Evolutionary conservation across 1,140 invertebrate genomes (phyloP).

Genomic region (Drosophila busckii): DNA sequence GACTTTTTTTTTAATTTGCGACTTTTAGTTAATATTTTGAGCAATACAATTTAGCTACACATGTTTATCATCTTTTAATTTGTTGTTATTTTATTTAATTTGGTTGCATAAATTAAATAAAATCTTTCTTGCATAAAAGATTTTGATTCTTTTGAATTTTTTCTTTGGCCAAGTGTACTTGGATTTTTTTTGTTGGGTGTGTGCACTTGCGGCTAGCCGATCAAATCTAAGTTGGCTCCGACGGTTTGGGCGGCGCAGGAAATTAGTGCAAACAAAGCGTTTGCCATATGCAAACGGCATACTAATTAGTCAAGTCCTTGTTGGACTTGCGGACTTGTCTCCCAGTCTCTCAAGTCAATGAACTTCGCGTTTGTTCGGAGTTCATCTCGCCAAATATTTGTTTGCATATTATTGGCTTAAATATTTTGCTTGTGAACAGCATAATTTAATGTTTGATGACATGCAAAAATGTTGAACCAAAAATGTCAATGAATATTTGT

Average conservation of each 20-base stretch:
- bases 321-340: not conserved
- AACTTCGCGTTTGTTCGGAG: constrained; percentile 34
- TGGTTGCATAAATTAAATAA: too few relatives aligned
- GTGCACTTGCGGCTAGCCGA: not conserved
- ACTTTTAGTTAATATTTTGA: too few relatives aligned
- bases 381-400: constrained; percentile 34
- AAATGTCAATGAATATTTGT: not conserved
- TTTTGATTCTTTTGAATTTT: too few relatives aligned
- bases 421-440: constrained; percentile 36
- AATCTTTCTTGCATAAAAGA: too few relatives aligned
- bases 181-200: constrained; percentile 9
- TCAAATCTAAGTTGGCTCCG: constrained; percentile 10
- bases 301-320: constrained; percentile 47
- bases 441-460: constrained; percentile 52
- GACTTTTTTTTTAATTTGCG: too few relatives aligned
- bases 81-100: too few relatives aligned
- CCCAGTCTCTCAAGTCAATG: constrained; percentile 12
- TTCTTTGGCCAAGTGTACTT: too few relatives aligned
- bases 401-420: constrained; percentile 56
- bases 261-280: constrained; percentile 73
- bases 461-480: constrained; percentile 23
- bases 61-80: too few relatives aligned
- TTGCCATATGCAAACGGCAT: constrained; percentile 59
- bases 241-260: constrained; percentile 19
- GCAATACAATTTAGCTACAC: too few relatives aligned